Conservation (phyloP, 53 echinoderm and acorn worm species). For the Hippasteria phrygiana region DNA sequence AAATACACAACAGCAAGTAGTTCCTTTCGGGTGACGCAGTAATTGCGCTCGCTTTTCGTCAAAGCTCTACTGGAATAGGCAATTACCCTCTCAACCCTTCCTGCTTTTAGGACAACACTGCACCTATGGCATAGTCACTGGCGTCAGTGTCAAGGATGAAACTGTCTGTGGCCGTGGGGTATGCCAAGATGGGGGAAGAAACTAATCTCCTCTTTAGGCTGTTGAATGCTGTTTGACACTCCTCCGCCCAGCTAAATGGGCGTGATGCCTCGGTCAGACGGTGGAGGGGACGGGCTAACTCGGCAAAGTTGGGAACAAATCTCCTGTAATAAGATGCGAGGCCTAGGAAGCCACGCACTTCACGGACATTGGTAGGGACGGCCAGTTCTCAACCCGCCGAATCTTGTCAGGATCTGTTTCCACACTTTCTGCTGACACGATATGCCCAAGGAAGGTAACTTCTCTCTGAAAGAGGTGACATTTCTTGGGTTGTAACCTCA, state of each 20-base stretch:
- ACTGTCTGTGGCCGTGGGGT: not conserved
- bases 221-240: not conserved
- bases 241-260: constrained; percentile 5
- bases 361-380: constrained; percentile 10
- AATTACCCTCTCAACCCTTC: constrained; percentile 24
- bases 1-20: constrained; percentile 13
- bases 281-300: constrained; percentile 26
- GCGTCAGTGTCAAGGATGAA: constrained; percentile 46
- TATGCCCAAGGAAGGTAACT: constrained; percentile 56
- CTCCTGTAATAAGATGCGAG: constrained; percentile 46
- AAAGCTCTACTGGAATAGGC: constrained; percentile 35
- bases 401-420: constrained; percentile 42
- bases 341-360: constrained; percentile 34
- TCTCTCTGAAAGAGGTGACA: constrained; percentile 58
- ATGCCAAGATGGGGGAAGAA: constrained; percentile 15
- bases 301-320: constrained; percentile 23
- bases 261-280: constrained; percentile 11
- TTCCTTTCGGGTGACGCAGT: constrained; percentile 44
- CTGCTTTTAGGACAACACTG: constrained; percentile 29
- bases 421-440: constrained; percentile 61
- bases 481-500: constrained; percentile 73
- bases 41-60: constrained; percentile 23
- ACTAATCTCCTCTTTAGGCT: not conserved
- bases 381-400: constrained; percentile 8
- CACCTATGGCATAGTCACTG: constrained; percentile 28